Evolutionary conservation across 2,797 vertebrate genomes (phyloP), one percentile per base, ranked within the genome.

Genomic region (Amniataba percoides): DNA sequence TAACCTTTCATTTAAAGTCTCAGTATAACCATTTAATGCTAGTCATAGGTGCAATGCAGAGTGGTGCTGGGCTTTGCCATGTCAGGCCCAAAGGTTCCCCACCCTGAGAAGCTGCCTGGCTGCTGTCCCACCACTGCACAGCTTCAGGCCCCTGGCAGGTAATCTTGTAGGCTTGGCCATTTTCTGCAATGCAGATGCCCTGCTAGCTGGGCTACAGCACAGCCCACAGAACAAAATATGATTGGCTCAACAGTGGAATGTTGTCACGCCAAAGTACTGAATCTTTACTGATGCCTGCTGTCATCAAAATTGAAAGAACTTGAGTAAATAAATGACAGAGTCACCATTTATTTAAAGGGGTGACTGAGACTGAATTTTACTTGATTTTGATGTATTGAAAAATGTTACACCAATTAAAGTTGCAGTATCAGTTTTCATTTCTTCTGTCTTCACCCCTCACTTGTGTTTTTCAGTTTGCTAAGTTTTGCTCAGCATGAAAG

Each of bases 71-170:
- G 87, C 80, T 88, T 13, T 80, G n/a, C 46, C 58, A 57, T 92
- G 92, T 91, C 93, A 95, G 91, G 92, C 85, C 91, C 70, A 60
- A 88, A 87, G 88, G 74, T 89, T 72, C 70, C 89, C 94, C 88
- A 94, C 94, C 92, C 94, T 94, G 95, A 94, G 94, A 94, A 36
- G 14, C 46, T 42, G 93, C 7, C 19, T 88, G 90, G 90, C 91
- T 62, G 87, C 91, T 83, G 90, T 91, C 87, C 65, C 77, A 88
- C 80, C 78, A 87, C 57, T 83, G 91, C 87, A 88, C 88, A 94
- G 94, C 94, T 89, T 87, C 90, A 87, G 84, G 88, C 57, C 92
- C 94, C 95, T 95, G 94, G 93, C 95, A 87, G 82, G 88, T 31
- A 89, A 88, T 91, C 94, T 95, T 93, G 91, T 92, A 93, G 93